Evolutionary conservation across 2,888 invertebrate genomes (phyloP).

Genomic region (Auanema sp.): DNA sequence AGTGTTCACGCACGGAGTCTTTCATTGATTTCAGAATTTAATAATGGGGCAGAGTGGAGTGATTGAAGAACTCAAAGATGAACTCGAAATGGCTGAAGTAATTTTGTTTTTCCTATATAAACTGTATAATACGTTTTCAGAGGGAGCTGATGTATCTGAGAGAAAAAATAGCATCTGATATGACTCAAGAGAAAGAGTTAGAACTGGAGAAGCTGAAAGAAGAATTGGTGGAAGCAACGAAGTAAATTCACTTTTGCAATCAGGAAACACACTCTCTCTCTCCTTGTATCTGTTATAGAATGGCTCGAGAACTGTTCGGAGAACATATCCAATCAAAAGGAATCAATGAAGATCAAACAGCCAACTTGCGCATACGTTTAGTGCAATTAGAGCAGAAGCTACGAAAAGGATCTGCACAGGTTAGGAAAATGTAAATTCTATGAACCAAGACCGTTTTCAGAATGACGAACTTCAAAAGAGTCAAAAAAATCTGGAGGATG

Average conservation of each 20-base stretch:
- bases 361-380: constrained; percentile 46
- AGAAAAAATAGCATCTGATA: constrained; percentile 26
- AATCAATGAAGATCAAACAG: constrained; percentile 33
- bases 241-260: constrained; percentile 4
- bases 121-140: constrained; percentile 10
- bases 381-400: constrained; percentile 44
- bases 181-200: constrained; percentile 48
- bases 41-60: constrained; percentile 6
- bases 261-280: background rate
- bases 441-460: background rate
- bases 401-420: constrained; percentile 5
- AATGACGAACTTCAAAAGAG: constrained; percentile 31
- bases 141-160: constrained; percentile 26
- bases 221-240: constrained; percentile 35
- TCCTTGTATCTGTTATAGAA: constrained; percentile 9
- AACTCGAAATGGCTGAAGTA: constrained; percentile 19
- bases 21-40: background rate
- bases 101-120: background rate
- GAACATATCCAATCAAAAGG: constrained; percentile 28
- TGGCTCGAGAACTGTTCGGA: constrained; percentile 34
- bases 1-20: background rate
- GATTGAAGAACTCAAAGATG: constrained; percentile 19
- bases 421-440: constrained; percentile 18
- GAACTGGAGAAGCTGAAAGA: constrained; percentile 54
- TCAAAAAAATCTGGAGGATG: constrained; percentile 28